Conservation (phyloP, 2,797 vertebrate genomes). For the Borostomias antarcticus region DNA sequence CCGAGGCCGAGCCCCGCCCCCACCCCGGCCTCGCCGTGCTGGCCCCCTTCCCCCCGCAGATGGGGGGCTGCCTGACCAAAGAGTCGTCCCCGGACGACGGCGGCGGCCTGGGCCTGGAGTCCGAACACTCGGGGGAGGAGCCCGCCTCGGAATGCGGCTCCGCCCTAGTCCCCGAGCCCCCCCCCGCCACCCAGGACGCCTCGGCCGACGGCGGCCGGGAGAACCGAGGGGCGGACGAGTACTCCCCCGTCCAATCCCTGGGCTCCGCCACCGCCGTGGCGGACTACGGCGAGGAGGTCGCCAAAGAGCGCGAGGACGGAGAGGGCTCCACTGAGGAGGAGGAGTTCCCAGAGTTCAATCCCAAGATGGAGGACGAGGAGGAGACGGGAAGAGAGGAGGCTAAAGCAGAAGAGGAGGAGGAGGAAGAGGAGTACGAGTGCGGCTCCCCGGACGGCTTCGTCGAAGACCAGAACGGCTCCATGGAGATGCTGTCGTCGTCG, state of each 20-base stretch:
- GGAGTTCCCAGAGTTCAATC: constrained; percentile 82
- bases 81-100: constrained; percentile 77
- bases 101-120: constrained; percentile 76
- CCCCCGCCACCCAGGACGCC: constrained; percentile 59
- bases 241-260: constrained; percentile 60
- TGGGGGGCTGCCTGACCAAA: constrained; percentile 82
- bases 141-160: constrained; percentile 69
- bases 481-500: constrained; percentile 62
- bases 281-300: constrained; percentile 60
- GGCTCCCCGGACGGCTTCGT: constrained; percentile 63
- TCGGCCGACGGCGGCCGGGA: constrained; percentile 58
- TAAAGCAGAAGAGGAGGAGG: constrained; percentile 61
- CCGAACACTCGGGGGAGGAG: constrained; percentile 74
- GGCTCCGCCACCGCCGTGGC: constrained; percentile 63
- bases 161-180: constrained; percentile 62
- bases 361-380: constrained; percentile 39
- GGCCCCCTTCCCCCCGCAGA: constrained; percentile 78
- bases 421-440: constrained; percentile 62
- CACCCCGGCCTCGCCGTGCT: constrained; percentile 73
- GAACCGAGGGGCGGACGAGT: constrained; percentile 53
- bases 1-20: constrained; percentile 42
- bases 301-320: constrained; percentile 82
- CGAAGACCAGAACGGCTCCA: constrained; percentile 58
- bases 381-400: constrained; percentile 32
- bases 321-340: constrained; percentile 86